A percentile compares a stretch with the other conserved stretches of the same genome.
phyloP scores from a whole-genome alignment of 1,140 invertebrate species.

The Drosophila leontia region DNA sequence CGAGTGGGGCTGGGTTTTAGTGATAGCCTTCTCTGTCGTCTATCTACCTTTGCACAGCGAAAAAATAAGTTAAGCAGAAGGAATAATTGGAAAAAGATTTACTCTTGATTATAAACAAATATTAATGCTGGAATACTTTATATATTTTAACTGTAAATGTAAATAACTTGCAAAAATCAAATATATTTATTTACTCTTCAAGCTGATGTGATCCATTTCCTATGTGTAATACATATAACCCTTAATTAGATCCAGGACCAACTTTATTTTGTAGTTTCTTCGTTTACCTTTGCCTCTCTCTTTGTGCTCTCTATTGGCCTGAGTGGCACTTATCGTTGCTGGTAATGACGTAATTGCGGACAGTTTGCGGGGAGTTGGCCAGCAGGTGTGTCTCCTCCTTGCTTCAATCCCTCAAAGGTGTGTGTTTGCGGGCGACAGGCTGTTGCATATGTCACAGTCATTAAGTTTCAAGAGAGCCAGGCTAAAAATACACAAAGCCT shows the following conservation, averaged over 20 bases:
- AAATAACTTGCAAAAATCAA: neutral
- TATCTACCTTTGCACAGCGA: constrained; percentile 1
- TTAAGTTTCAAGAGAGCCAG: constrained; percentile 34
- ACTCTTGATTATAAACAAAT: neutral
- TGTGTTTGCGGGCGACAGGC: constrained; percentile 8
- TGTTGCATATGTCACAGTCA: constrained; percentile 60
- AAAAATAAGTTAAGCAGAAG: neutral
- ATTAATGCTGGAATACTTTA: neutral
- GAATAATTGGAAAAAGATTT: neutral
- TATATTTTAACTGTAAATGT: neutral
- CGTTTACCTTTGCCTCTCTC: constrained; percentile 3
- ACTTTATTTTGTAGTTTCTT: constrained; percentile 13
- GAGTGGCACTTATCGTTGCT: constrained; percentile 67
- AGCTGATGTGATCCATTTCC: neutral
- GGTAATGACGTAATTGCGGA: constrained; percentile 77
- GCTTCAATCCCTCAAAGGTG: neutral
- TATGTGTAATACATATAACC: neutral
- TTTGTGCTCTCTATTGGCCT: constrained; percentile 10
- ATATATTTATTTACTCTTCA: too few species aligned
- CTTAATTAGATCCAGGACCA: neutral
- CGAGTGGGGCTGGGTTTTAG: constrained; percentile 32
- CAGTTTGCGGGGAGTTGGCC: constrained; percentile 22
- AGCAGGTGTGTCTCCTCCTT: constrained; percentile 32
- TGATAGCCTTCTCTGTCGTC: constrained; percentile 8
- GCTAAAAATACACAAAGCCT: constrained; percentile 32